A percentile compares a stretch with the other conserved stretches of the same genome.
Conservation (phyloP, 1,140 invertebrate species). For the Mizuhopecten yessoensis region DNA sequence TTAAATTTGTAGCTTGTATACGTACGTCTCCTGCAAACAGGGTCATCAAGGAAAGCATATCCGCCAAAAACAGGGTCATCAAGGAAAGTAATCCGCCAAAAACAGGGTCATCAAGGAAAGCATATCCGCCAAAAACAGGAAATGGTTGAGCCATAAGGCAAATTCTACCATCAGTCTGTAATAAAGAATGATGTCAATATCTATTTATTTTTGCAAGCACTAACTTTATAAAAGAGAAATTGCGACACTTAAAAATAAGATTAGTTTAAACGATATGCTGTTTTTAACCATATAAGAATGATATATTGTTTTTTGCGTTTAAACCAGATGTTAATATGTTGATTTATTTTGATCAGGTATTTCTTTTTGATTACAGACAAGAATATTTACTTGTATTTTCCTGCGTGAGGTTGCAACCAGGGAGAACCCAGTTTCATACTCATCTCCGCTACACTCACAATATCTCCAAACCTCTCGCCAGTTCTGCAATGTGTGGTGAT, state of each 20-base stretch:
- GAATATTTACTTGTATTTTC: constrained; percentile 11
- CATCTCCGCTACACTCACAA: background rate
- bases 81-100: no score
- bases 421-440: background rate
- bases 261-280: no score
- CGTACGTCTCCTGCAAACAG: background rate
- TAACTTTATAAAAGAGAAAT: no score
- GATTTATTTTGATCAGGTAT: no score
- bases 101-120: background rate
- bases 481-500: background rate
- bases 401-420: background rate
- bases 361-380: no score
- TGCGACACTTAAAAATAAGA: no score
- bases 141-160: background rate
- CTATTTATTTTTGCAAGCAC: no score
- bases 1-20: no score
- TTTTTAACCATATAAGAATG: no score
- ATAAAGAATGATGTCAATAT: no score
- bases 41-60: background rate
- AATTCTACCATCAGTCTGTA: background rate
- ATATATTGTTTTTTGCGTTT: no score
- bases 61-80: background rate
- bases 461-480: background rate
- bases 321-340: no score
- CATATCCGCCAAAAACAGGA: background rate